Conservation (phyloP, 2,797 vertebrate genomes). For the Esox masquinongy region DNA sequence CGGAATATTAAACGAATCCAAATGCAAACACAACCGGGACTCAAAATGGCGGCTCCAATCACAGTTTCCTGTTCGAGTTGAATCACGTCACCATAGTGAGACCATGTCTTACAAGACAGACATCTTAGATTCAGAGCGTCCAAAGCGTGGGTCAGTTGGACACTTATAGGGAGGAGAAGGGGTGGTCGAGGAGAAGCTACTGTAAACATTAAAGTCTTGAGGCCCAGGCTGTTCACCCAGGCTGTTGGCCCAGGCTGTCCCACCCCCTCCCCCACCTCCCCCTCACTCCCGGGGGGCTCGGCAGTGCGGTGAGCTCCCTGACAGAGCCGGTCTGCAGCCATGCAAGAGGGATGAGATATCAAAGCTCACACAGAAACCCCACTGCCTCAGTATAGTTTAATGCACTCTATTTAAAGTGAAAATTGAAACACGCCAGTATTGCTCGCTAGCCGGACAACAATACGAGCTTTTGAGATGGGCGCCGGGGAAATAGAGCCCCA, state of each 20-base stretch:
- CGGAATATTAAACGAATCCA: slow-evolving; percentile 67
- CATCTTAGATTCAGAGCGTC: not conserved
- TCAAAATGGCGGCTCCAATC: slow-evolving; percentile 65
- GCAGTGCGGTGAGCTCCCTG: slow-evolving; percentile 11
- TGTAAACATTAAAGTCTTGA: not conserved
- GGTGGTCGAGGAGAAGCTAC: not conserved
- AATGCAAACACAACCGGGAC: slow-evolving; percentile 23
- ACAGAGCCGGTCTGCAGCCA: slow-evolving; percentile 33
- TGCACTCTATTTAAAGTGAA: slow-evolving; percentile 10
- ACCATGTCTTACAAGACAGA: not conserved
- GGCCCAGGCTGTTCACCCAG: slow-evolving; percentile 20
- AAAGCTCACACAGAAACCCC: slow-evolving; percentile 13
- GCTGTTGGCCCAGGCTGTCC: slow-evolving; percentile 6
- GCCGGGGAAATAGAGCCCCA: not conserved
- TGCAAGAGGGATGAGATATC: slow-evolving; percentile 39
- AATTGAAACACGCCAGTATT: slow-evolving; percentile 18
- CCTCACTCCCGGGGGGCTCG: slow-evolving; percentile 12
- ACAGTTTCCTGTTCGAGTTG: slow-evolving; percentile 23
- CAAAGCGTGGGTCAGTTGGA: not conserved
- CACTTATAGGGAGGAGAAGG: not conserved
- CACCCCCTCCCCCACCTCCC: not conserved
- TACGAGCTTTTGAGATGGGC: not conserved
- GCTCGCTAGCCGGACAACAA: slow-evolving; percentile 1
- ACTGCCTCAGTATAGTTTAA: slow-evolving; percentile 9
- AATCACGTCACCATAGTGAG: slow-evolving; percentile 3